Percentiles rank a stretch among this genome's conserved stretches.
Evolutionary conservation across 2,888 invertebrate species (phyloP).

Genomic region (Noctua janthe): DNA sequence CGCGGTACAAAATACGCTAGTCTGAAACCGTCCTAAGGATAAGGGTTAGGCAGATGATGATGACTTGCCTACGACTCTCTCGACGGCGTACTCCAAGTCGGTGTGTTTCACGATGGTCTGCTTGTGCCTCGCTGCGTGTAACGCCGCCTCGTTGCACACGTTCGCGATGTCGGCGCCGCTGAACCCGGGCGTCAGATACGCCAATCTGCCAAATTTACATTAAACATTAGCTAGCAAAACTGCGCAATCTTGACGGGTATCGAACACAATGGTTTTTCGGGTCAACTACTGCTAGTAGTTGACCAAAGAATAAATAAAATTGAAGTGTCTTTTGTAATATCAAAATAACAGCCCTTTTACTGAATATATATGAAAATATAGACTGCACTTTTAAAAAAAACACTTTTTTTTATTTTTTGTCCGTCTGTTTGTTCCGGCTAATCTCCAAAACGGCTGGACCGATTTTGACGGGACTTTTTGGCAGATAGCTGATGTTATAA

Average conservation of each 20-base stretch:
- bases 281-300: neutral
- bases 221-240: neutral
- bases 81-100: conserved; percentile 98
- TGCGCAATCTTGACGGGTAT: neutral
- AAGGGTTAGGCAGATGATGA: neutral
- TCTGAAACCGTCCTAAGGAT: neutral
- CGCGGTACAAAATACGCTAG: neutral
- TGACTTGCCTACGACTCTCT: conserved; percentile 94
- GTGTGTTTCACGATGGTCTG: conserved; percentile 92
- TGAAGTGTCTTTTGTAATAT: too few relatives aligned
- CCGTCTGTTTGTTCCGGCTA: too few relatives aligned
- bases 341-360: too few relatives aligned
- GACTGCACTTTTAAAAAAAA: too few relatives aligned
- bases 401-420: too few relatives aligned
- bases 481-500: too few relatives aligned
- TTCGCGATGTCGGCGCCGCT: conserved; percentile 99
- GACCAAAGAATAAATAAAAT: too few relatives aligned
- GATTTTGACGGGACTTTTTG: too few relatives aligned
- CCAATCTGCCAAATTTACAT: conserved; percentile 80
- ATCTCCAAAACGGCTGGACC: too few relatives aligned
- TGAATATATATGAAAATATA: too few relatives aligned
- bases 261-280: neutral
- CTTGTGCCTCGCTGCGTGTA: conserved; percentile 96
- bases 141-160: conserved; percentile 99
- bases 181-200: conserved; percentile 95